phyloP scores from a whole-genome alignment of 2,797 vertebrate genomes.

The Numenius phaeopus region DNA sequence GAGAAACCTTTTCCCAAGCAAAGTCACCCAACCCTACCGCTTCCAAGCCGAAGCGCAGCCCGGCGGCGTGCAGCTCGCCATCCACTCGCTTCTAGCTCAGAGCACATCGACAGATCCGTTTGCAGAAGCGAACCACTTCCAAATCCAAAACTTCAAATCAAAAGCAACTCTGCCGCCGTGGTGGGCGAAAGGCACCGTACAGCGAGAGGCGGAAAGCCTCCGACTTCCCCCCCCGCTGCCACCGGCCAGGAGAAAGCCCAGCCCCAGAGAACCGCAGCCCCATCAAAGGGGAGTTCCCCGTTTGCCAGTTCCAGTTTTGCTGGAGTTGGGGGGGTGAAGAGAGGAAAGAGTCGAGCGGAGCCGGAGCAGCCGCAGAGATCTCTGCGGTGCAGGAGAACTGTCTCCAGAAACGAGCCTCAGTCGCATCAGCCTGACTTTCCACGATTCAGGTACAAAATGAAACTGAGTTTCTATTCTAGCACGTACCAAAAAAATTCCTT shows the following conservation, averaged over 20 bases:
- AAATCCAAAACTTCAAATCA: not conserved
- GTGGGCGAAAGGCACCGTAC: not conserved
- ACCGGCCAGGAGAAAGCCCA: not conserved
- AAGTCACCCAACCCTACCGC: not conserved
- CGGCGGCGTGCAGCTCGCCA: not conserved
- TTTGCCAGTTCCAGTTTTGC: not conserved
- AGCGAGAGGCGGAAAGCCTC: not conserved
- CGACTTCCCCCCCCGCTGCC: not conserved
- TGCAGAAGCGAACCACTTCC: not conserved
- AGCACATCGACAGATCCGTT: not conserved
- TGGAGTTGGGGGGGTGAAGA: not conserved
- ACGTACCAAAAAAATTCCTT: constrained; percentile 15
- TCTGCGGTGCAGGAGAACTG: not conserved
- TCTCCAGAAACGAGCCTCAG: not conserved
- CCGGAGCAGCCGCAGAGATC: not conserved
- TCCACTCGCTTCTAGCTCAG: not conserved
- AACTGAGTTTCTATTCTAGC: constrained; percentile 27
- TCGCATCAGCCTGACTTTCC: not conserved
- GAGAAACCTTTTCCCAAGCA: not conserved
- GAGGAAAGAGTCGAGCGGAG: not conserved
- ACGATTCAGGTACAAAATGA: constrained; percentile 18
- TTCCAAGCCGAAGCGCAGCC: not conserved
- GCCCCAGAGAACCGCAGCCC: too few species aligned
- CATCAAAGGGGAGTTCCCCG: not conserved
- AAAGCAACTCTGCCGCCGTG: not conserved